Percentiles rank a stretch among this genome's conserved stretches.
These are phyloP conservation scores for Oreotragus oreotragus DNA, from an alignment of 2,113 vertebrate species.

Conservation along the genomic window DNA sequence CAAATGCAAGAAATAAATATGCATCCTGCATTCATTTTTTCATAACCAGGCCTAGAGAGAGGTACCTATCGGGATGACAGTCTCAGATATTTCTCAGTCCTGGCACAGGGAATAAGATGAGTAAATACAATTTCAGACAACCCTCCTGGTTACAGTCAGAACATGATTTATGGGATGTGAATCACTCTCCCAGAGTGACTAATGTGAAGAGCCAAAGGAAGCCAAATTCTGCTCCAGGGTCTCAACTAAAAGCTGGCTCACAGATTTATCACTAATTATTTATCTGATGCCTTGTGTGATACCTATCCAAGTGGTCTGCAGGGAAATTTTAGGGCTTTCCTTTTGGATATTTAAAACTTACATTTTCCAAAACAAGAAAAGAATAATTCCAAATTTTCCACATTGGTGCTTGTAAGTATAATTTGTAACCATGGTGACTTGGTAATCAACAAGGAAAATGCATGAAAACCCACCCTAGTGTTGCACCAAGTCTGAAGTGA, in stretches of 20 bases:
- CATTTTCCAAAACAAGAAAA: not conserved
- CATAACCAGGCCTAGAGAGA: not conserved
- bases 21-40: not conserved
- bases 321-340: not conserved
- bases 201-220: constrained; percentile 26
- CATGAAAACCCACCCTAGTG: not conserved
- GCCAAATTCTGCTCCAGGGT: constrained; percentile 11
- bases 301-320: not conserved
- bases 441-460: not conserved
- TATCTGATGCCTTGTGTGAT: not conserved
- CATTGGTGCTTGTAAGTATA: not conserved
- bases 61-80: not conserved
- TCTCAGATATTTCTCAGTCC: not conserved
- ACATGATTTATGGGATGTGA: constrained; percentile 42
- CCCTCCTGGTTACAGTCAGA: not conserved
- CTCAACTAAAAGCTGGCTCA: not conserved
- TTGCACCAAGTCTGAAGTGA: not conserved
- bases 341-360: not conserved
- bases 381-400: not conserved
- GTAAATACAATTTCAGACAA: constrained; percentile 29
- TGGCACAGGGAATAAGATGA: not conserved
- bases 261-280: not conserved
- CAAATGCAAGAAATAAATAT: not conserved
- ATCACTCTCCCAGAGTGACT: constrained; percentile 11
- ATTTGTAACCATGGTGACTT: not conserved